Evolutionary conservation across 1,140 invertebrate species (phyloP), one percentile per base, ranked within the genome.

Genomic region (Araneus ventricosus): DNA sequence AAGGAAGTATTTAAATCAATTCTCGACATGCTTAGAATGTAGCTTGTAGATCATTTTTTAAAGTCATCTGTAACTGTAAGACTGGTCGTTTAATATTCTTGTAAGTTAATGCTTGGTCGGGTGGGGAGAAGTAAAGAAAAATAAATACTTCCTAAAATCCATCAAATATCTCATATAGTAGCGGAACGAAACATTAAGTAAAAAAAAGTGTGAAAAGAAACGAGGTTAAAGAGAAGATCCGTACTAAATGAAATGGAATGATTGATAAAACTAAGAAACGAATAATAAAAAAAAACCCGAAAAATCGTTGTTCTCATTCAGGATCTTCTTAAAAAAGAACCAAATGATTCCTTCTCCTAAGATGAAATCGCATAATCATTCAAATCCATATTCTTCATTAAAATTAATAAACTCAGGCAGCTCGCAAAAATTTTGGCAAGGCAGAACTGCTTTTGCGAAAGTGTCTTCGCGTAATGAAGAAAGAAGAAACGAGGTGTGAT

Each of bases 231-330:
- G 30, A 27, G 45, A 59, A 86, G 52, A 61, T 86, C 52, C 84
- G 41, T 59, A 37, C 57, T 67, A 88, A 88, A 63, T 88, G 59
- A 88, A 70, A 88, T 63, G 86, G 59, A 59, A 41, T 14, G 52
- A 86, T 86, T 61, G 84, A 88, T 88, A 88, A 88, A 88, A 88
- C 70, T 75, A 75, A 75, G 70, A 75, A 75, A 75, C 14, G 20
- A 63, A 24, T 30, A 45, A 84, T 27, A 34, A 57, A 45, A 82
- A 82, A 80, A 80, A 34, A 27, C 45, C n/a, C 24, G 52, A 61
- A 52, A 85, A 75, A 75, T 59, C 30, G 30, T 34, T 57, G 22
- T 22, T 88, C 57, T 70, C 8, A 70, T 63, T 24, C 59, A 2
- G 5, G 14, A 39, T 41, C 41, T 88, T 30, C 24, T 39, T n/a